phyloP scores from a whole-genome alignment of 2,113 vertebrate species.

The Salvator merianae region DNA sequence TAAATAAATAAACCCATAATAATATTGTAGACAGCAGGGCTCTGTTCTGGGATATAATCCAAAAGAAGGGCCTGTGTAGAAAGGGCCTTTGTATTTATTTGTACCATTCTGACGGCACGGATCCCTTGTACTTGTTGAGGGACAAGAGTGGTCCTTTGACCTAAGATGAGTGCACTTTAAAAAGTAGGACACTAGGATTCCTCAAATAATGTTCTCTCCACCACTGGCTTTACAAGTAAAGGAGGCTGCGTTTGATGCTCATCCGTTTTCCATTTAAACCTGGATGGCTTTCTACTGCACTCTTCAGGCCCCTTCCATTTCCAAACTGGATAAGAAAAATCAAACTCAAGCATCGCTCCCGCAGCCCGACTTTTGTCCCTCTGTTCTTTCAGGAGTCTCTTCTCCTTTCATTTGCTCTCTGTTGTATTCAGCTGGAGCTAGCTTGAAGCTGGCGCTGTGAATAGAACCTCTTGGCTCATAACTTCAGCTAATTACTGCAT shows the following conservation, averaged over 20 bases:
- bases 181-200: no score
- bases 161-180: no score
- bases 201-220: no score
- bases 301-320: slow-evolving; percentile 26
- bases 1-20: no score
- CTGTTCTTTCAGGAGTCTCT: slow-evolving; percentile 5
- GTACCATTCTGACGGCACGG: no score
- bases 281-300: neutral
- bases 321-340: neutral
- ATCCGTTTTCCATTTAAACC: neutral
- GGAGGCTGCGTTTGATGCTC: neutral
- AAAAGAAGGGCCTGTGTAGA: no score
- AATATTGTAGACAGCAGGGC: no score
- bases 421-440: neutral
- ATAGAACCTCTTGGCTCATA: slow-evolving; percentile 11
- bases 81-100: no score
- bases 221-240: neutral
- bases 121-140: no score
- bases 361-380: slow-evolving; percentile 20
- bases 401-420: slow-evolving; percentile 2
- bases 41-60: no score
- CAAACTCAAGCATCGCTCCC: slow-evolving; percentile 6
- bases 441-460: slow-evolving; percentile 29
- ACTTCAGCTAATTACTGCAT: slow-evolving; percentile 41
- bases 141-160: no score